Conservation (phyloP, 2,113 vertebrate species). For the Corvus cornix region DNA sequence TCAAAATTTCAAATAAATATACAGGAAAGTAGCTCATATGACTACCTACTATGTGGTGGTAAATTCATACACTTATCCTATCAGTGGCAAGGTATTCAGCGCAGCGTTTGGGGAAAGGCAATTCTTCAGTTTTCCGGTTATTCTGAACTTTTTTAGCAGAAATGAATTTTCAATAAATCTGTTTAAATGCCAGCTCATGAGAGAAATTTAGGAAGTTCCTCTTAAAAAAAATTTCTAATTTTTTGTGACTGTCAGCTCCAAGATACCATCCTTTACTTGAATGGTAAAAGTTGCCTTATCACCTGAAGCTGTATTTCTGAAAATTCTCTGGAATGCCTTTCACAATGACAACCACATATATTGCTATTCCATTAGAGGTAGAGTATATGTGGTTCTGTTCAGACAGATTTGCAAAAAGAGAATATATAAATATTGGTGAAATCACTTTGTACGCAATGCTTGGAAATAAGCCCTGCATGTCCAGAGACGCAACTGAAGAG, state of each 20-base stretch:
- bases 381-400: background rate
- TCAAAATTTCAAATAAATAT: background rate
- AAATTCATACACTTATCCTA: background rate
- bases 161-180: background rate
- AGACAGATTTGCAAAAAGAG: background rate
- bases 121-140: background rate
- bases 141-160: background rate
- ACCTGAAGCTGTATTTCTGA: background rate
- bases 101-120: background rate
- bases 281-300: background rate
- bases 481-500: fast-evolving
- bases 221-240: background rate
- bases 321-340: background rate
- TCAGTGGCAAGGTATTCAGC: background rate
- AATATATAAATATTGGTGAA: background rate
- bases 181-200: background rate
- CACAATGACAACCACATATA: background rate
- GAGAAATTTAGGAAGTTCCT: background rate
- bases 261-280: background rate
- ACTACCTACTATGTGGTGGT: background rate
- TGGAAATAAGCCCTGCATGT: background rate
- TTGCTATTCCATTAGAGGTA: fast-evolving
- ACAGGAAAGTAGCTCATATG: background rate
- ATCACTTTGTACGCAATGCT: background rate
- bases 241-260: background rate